Evolutionary conservation across 2,797 vertebrate genomes (phyloP), one percentile per base, ranked within the genome.

Genomic region (Poecilia gillii): DNA sequence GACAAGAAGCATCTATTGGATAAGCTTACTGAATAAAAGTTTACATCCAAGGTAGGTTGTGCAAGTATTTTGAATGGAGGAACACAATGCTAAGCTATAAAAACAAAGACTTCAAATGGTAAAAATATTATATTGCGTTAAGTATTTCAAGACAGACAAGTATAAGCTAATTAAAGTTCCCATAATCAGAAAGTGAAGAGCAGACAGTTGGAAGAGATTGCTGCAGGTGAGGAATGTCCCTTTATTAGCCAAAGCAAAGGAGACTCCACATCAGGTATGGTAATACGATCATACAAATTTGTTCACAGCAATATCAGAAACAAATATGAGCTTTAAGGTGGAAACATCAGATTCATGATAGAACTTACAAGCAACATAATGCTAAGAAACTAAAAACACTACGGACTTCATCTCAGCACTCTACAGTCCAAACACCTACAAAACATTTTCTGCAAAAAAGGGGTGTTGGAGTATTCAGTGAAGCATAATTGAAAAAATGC

Each of bases 181-280:
- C 73, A 82, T 86, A 41, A 79, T 88, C 45, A 79, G 68, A 85
- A 71, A 92, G 88, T 85, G 82, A 91, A 88, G 64, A 87, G 84
- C 83, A 91, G 81, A 88, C 87, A 93, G 78, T 82, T 84, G 90
- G 77, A 81, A 64, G 86, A 86, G 86, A 89, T 84, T 86, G 81
- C 76, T 55, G 51, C 85, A 88, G 85, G 79, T 93, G 87, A 96
- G 94, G 90, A 96, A 96, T 94, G 95, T 92, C 96, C 95, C 95
- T 98, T 98, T 98, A 98, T 98, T 98, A 97, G 96, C 96, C 96
- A 96, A 95, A 86, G 87, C 75, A 96, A 94, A 96, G 94, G 94
- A 94, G 93, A 95, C 94, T 96, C 91, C 96, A 96, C 96, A 97
- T 90, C 93, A 95, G 95, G 95, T 95, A 90, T 71, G 82, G 84